Evolutionary conservation across 2,888 invertebrate species (phyloP), one percentile per base, ranked within the genome.

Genomic region (Drosophila nigricruria): DNA sequence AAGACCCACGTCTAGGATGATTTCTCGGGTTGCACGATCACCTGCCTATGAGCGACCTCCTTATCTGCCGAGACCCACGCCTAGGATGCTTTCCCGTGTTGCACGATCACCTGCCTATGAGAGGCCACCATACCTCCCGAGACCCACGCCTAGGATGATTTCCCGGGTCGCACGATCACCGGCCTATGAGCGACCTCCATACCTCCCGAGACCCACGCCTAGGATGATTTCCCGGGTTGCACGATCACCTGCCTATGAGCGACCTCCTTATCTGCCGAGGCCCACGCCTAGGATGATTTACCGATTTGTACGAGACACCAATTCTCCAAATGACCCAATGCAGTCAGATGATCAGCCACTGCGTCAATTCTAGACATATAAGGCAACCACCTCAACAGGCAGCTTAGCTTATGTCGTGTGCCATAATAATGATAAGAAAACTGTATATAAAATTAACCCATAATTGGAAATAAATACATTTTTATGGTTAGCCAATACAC

Each of bases 21-120:
- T n/a, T n/a, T n/a, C n/a, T n/a, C 73, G 76, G 3, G 10, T 65
- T 8, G 77, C 56, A 4, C 73, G 76, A 8, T 59, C 20, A 8
- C 20, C 50, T 8, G 50, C 14, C 3, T 6, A 34, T 12, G 50
- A 50, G 18, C 27, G 30, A 14, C 50, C 50, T 0, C 50, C 50
- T 8, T 52, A 52, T 23, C 34, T 34, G 50, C 50, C 50, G 1
- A 34, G 59, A 0, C 69, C 73, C 10, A 65, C 69, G 9, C 61
- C 58, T 30, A 30, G 58, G 3, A 62, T 5, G 2, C 25, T 3
- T 25, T 3, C 2, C 25, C 68, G 76, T 2, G 10, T 65, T 8
- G 73, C 52, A 4, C 73, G 76, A 8, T 59, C 20, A 9, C 20
- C 57, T 30, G 58, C 27, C 0, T 18, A 76, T 12, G 70, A 62